These are phyloP conservation scores for Tromatobia lineatoria DNA, from an alignment of 2,888 invertebrate species.

Conservation along the genomic window DNA sequence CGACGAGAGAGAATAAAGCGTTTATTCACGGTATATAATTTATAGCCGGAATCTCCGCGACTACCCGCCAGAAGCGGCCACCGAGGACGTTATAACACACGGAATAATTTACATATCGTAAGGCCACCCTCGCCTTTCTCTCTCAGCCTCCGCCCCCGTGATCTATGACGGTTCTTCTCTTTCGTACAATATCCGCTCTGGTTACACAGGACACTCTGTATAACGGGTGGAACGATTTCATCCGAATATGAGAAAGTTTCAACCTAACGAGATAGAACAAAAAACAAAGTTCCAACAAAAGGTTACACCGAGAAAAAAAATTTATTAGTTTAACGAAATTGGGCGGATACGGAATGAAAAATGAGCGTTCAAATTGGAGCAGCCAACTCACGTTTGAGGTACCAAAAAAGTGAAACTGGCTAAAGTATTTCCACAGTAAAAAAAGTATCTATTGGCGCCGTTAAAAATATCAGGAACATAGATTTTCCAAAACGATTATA, in stretches of 20 bases:
- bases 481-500: too few relatives aligned
- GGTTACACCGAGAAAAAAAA: neutral
- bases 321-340: too few relatives aligned
- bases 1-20: slow-evolving; percentile 72
- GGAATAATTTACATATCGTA: slow-evolving; percentile 83
- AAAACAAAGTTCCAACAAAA: neutral
- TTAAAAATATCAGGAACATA: too few relatives aligned
- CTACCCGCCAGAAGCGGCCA: slow-evolving; percentile 65
- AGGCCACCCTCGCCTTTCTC: slow-evolving; percentile 69
- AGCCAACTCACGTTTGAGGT: too few relatives aligned
- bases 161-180: slow-evolving; percentile 79
- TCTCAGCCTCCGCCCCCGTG: slow-evolving; percentile 69
- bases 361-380: too few relatives aligned
- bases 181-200: slow-evolving; percentile 77
- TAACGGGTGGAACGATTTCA: slow-evolving; percentile 73
- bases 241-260: neutral
- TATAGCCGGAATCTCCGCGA: slow-evolving; percentile 79
- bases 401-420: too few relatives aligned
- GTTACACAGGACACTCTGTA: slow-evolving; percentile 69
- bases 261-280: neutral
- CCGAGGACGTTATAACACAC: slow-evolving; percentile 71
- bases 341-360: too few relatives aligned
- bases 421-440: too few relatives aligned
- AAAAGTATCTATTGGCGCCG: too few relatives aligned
- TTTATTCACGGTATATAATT: slow-evolving; percentile 78